These are phyloP conservation scores for Paradoxurus hermaphroditus DNA, from an alignment of 2,113 vertebrate species.

Conservation along the genomic window DNA sequence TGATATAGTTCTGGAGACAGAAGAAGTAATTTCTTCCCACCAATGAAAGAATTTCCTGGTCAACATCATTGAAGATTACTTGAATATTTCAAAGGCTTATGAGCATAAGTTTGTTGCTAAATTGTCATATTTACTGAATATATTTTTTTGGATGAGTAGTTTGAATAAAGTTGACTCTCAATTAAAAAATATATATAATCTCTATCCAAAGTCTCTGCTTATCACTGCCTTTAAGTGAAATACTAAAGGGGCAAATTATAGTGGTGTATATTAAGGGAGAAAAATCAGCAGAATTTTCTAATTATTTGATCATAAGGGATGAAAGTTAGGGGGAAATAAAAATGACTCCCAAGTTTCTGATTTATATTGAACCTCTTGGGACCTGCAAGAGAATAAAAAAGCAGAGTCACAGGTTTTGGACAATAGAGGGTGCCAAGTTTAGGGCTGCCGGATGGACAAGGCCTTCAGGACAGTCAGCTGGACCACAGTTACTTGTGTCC, in stretches of 20 bases:
- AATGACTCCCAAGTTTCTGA: neutral
- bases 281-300: neutral
- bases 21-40: slow-evolving; percentile 85
- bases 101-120: slow-evolving; percentile 12
- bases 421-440: neutral
- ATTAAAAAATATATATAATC: neutral
- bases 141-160: slow-evolving; percentile 57
- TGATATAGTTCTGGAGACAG: slow-evolving; percentile 89
- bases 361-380: neutral
- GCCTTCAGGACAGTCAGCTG: neutral
- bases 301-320: neutral
- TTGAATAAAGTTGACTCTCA: slow-evolving; percentile 71
- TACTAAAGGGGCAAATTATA: neutral
- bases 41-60: slow-evolving; percentile 82
- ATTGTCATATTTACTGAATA: slow-evolving; percentile 45
- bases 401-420: neutral
- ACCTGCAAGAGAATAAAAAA: neutral
- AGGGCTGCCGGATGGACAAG: no score
- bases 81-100: slow-evolving; percentile 46
- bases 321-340: neutral
- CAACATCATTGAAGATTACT: slow-evolving; percentile 83
- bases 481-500: neutral
- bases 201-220: neutral
- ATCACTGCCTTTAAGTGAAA: neutral
- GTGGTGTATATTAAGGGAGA: neutral